Evolutionary conservation across 1,140 invertebrate genomes (phyloP), one percentile per base, ranked within the genome.

Genomic region (Zaprionus vittiger): DNA sequence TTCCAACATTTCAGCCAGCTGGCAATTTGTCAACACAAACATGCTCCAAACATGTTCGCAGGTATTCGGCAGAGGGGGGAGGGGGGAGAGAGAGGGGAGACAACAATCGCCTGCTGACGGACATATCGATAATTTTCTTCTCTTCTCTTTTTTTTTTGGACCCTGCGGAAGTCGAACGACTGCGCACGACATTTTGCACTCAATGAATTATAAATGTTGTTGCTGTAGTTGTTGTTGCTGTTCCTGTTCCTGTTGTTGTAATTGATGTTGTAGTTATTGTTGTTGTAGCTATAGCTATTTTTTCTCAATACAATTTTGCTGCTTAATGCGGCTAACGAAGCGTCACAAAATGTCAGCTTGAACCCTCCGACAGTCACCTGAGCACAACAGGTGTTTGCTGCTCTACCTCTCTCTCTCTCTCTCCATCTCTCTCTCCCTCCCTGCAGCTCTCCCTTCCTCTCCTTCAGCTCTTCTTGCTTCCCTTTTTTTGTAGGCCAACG

Each of bases 121-220:
- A 54, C 75, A 71, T 67, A 70, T 76, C 28, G 54, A 65, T 72
- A 72, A 65, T 60, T 66, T 73, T 73, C 54, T 31, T 67, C 31
- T 65, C 61, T 20, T 20, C 20, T 26, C 6, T 31, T 6, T 26
- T 56, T 37, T 69, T 66, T 73, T 34, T 68, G 52, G 52, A 28
- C 49, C 52, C 65, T 75, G 34, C 83, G 83, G 79, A 85, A 85
- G 83, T 86, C 65, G 72, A 67, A 87, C 70, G 68, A 68, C 70
- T 74, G 73, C 69, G 47, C 60, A 66, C 67, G 75, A 81, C 79
- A 85, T 79, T 84, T 85, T 85, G 82, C 82, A 85, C 82, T 86
- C 82, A 85, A 85, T 84, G 82, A 81, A 81, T 85, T 79, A 85
- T 81, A 79, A 85, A 85, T 84, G 59, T 24, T 81, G 60, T 28